A percentile compares a stretch with the other conserved stretches of the same genome.
Evolutionary conservation across 2,888 invertebrate genomes (phyloP).

Genomic region (Spilosoma lubricipeda): DNA sequence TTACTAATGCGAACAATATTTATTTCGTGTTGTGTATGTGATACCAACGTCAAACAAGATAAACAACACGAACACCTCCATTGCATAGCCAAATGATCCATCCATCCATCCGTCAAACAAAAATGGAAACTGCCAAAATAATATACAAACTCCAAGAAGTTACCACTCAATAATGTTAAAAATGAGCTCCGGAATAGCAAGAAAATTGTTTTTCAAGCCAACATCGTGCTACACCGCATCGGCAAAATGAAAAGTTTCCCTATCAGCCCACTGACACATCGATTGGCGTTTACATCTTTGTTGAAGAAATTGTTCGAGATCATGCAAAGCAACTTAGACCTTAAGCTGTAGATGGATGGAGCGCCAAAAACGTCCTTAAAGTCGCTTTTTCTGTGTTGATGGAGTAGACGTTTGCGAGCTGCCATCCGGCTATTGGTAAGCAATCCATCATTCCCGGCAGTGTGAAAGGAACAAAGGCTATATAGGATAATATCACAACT

Average conservation of each 20-base stretch:
- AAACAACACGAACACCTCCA: constrained; percentile 20
- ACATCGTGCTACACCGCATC: constrained; percentile 74
- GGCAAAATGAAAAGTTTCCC: constrained; percentile 84
- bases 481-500: constrained; percentile 59
- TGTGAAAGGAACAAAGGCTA: constrained; percentile 72
- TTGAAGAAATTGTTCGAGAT: constrained; percentile 74
- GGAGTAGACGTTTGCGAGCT: constrained; percentile 72
- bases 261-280: constrained; percentile 82
- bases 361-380: constrained; percentile 49
- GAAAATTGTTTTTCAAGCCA: constrained; percentile 80
- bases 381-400: constrained; percentile 65
- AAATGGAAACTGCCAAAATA: constrained; percentile 63
- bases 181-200: constrained; percentile 77
- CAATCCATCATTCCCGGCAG: constrained; percentile 78
- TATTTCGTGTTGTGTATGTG: constrained; percentile 10
- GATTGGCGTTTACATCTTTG: constrained; percentile 84
- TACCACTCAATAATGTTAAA: constrained; percentile 81
- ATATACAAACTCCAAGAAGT: constrained; percentile 65
- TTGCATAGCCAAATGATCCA: constrained; percentile 48
- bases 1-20: constrained; percentile 6
- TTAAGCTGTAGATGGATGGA: constrained; percentile 60
- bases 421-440: constrained; percentile 74
- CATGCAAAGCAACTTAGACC: constrained; percentile 72
- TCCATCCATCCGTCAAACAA: constrained; percentile 62
- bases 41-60: constrained; percentile 1